A percentile compares a stretch with the other conserved stretches of the same genome.
Evolutionary conservation across 2,888 invertebrate species (phyloP).

Genomic region (Cheiracanthium punctorium): DNA sequence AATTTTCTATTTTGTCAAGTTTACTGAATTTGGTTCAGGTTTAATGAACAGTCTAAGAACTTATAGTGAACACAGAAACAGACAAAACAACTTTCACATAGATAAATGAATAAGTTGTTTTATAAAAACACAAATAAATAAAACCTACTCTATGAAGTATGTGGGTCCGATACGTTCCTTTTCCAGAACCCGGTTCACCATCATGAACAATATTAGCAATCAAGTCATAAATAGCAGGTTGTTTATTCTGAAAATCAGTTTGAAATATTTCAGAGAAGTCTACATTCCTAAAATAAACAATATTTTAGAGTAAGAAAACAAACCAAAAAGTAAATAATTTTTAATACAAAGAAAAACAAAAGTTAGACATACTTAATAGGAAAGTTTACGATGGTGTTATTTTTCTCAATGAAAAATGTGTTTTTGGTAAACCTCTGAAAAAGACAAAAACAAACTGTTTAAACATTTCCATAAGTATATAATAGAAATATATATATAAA

Average conservation of each 20-base stretch:
- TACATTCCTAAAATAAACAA: constrained; percentile 85
- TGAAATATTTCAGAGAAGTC: constrained; percentile 97
- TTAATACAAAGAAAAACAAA: constrained; percentile 16
- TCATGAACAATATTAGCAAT: constrained; percentile 99
- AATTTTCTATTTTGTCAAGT: no score
- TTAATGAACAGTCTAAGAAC: no score
- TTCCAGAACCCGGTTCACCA: constrained; percentile 87
- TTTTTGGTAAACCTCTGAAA: constrained; percentile 95
- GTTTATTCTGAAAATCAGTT: constrained; percentile 82
- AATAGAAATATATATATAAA: background rate
- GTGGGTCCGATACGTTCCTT: constrained; percentile 96
- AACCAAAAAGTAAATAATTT: background rate
- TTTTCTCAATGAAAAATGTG: constrained; percentile 98
- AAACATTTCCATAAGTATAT: no score
- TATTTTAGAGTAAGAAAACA: background rate
- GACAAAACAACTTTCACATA: no score
- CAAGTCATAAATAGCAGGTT: constrained; percentile 93
- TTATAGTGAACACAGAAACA: no score
- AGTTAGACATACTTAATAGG: constrained; percentile 91
- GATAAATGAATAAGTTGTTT: no score
- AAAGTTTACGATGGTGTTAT: constrained; percentile 99
- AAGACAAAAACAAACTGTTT: constrained; percentile 56
- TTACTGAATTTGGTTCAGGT: no score
- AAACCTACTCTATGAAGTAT: constrained; percentile 84
- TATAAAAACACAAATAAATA: no score